These are phyloP conservation scores for Perca flavescens DNA, from an alignment of 2,113 vertebrate genomes.

Conservation along the genomic window DNA sequence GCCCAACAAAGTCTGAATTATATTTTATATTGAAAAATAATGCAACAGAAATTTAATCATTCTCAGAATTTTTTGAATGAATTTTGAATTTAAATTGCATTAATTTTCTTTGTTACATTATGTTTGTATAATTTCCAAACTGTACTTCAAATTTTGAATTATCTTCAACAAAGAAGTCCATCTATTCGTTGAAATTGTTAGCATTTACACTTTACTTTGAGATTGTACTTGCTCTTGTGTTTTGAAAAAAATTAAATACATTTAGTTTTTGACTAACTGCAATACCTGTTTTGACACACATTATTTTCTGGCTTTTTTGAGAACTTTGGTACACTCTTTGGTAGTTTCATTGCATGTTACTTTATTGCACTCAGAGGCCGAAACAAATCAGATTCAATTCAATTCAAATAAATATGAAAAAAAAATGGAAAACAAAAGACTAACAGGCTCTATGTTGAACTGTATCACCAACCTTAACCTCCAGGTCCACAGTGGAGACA, in stretches of 20 bases:
- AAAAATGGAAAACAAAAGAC: neutral
- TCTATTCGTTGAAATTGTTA: neutral
- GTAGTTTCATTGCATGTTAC: neutral
- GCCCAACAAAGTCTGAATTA: neutral
- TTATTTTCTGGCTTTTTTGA: neutral
- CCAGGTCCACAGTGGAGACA: slow-evolving; percentile 91
- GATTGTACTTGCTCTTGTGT: neutral
- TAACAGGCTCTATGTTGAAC: neutral
- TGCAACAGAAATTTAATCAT: neutral
- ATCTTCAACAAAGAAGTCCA: neutral
- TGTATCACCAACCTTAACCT: slow-evolving; percentile 87
- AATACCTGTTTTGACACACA: neutral
- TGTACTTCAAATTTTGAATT: neutral
- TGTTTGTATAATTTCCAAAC: neutral
- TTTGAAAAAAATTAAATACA: neutral
- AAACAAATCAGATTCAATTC: neutral
- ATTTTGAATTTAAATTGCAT: neutral
- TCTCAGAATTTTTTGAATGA: neutral
- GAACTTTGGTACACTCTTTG: neutral
- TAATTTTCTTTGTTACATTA: neutral
- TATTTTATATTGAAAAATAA: neutral
- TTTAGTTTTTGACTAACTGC: no score
- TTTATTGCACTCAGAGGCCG: neutral
- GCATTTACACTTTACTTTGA: neutral
- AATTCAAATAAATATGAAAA: neutral